Percentiles rank a stretch among this genome's conserved stretches.
phyloP scores from a whole-genome alignment of 92 coral and sea anemone genomes.

The Zoanthus sansibaricus region DNA sequence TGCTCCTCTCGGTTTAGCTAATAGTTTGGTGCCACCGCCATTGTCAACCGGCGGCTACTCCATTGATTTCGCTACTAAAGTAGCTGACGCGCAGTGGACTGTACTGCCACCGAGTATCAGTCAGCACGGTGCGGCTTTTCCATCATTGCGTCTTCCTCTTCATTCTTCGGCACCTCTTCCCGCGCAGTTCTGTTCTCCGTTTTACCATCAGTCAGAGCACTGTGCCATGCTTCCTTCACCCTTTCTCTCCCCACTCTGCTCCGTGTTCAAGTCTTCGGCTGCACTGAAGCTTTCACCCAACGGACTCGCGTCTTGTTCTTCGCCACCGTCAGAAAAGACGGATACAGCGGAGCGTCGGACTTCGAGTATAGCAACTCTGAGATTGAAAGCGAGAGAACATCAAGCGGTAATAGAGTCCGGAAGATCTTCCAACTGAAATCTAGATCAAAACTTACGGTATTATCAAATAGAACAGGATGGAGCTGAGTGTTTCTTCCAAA shows the following conservation, averaged over 20 bases:
- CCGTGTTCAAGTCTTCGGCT: conserved; percentile 63
- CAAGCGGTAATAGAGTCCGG: conserved; percentile 54
- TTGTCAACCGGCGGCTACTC: conserved; percentile 63
- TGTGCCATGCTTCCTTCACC: conserved; percentile 64
- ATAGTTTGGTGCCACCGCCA: conserved; percentile 80
- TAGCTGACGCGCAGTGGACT: conserved; percentile 74
- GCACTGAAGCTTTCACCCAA: conserved; percentile 68
- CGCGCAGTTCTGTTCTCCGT: conserved; percentile 51
- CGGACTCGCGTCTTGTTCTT: conserved; percentile 52
- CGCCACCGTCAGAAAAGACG: conserved; percentile 69
- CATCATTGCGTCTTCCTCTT: conserved; percentile 82
- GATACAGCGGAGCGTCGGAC: conserved; percentile 81
- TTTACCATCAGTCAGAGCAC: conserved; percentile 52
- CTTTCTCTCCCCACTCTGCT: conserved; percentile 49
- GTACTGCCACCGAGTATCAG: conserved; percentile 12
- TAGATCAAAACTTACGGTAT: not conserved
- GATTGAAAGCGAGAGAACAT: conserved; percentile 92
- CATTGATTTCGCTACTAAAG: conserved; percentile 61
- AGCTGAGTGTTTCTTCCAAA: not conserved
- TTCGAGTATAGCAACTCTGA: conserved; percentile 88
- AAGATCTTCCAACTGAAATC: conserved; percentile 28
- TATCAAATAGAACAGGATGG: not conserved
- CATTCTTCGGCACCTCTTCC: conserved; percentile 64
- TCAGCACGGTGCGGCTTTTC: conserved; percentile 70
- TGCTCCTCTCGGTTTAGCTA: conserved; percentile 88